Evolutionary conservation across 2,797 vertebrate species (phyloP), one percentile per base, ranked within the genome.

Genomic region (Cryptoprocta ferox): DNA sequence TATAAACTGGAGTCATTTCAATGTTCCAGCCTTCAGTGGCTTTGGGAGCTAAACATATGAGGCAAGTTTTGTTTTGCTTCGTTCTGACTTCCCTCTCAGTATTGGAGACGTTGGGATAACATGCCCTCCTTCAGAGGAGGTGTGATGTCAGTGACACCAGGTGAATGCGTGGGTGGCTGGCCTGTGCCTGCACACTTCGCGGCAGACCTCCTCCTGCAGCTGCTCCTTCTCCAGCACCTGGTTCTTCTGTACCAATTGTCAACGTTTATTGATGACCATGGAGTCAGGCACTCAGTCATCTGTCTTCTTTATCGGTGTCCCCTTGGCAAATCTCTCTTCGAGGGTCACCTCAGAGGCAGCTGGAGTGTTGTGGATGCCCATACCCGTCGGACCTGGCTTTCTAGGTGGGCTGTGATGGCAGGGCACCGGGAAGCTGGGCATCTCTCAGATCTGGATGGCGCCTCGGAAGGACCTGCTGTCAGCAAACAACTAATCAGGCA

Each of bases 101-200:
- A 28, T 71, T 53, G 91, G 48, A 63, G 63, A 68, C 79, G 10
- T n/a, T 11, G 35, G 24, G 39, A 26, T 18, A 37, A 6, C 5
- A 4, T 32, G 26, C 9, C 5, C 39, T 91, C 37, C 81, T 37
- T 73, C 42, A 21, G 76, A 92, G 32, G 13, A 59, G 1, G 0
- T n/a, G 48, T 45, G 26, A 30, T 0, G 0, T 48, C 11, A 8
- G 19, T 4, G 66, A 32, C 0, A 0, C 18, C 18, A 13, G 1
- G 75, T 19, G 80, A 65, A 30, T 2, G 1, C 18, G 30, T 12
- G 18, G 35, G 50, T 63, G 24, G 3, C 45, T 11, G 24, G 8
- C 1, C 0, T 2, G 37, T 30, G 4, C 5, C 63, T 15, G 19
- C 32, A 8, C 21, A 24, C 24, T 53, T 28, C 73, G 15, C 14